Evolutionary conservation across 2,113 vertebrate species (phyloP), one percentile per base, ranked within the genome.

Genomic region (Apistogramma diplotaenia): DNA sequence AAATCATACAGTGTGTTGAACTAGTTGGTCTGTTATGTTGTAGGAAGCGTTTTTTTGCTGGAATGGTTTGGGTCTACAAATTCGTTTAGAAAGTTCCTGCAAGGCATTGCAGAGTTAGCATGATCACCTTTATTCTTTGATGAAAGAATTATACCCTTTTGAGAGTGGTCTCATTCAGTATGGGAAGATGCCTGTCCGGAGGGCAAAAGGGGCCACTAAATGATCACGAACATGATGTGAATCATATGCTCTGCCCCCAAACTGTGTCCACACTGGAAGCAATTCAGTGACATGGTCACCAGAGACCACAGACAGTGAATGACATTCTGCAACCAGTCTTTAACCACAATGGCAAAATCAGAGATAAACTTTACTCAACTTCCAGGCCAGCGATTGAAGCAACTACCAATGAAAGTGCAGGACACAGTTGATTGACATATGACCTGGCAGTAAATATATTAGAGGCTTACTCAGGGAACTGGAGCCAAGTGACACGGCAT

Each of bases 11-110:
- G 61, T 67, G 35, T 25, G 37, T 0, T 67, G 23, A 43, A 46
- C 4, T 27, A 67, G 15, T 40, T 10, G 40, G 8, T 67, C 23
- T 19, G 37, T 67, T 23, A 67, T 15, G 12, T 13, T 43, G 40
- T 19, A 40, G 46, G 16, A 67, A 23, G 23, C 40, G 49, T 67
- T 67, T 67, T 67, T 67, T 67, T 49, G 40, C 40, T 27, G 40
- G 62, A 49, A 49, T 70, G 0, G 11, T 70, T 49, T 46, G 62
- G 1, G 40, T 70, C 62, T 18, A 16, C 23, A 37, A 27, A 23
- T 46, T 37, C 23, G 15, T 46, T 46, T 67, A 67, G 40, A 67
- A 40, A 3, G 25, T 70, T 70, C 18, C 18, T n/a, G 43, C 1
- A 70, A 51, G 0, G 19, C 43, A 29, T 31, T 70, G 6, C 43